Base-by-base conservation (phyloP, 2,113 vertebrate species). In the Apodemus sylvaticus region DNA sequence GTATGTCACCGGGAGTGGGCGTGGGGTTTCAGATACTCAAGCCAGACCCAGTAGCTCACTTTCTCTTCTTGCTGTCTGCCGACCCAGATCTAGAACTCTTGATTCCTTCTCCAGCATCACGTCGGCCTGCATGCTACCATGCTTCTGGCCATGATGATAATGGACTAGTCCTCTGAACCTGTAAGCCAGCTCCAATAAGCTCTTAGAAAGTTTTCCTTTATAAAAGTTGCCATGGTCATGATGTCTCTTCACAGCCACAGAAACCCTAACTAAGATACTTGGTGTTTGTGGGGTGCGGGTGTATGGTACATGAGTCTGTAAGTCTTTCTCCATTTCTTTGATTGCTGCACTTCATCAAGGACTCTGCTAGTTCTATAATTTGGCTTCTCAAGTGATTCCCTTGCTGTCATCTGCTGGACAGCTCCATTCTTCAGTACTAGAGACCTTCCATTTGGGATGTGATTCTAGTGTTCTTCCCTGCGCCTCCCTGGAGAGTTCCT, bases 301-400 rank as follows among this genome's bases (percentile, higher is more conserved):
- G 19, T 36, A 9, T 55, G 34, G 3, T 26, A 36, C 7, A 81
- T 22, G 3, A 20, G 31, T 19, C 31, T 5, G 6, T 31, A 19
- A 78, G 51, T 55, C 31, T 10, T 79, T 36, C 29, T 45, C 78
- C 22, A 34, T 81, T 19, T 19, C 51, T 55, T 36, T 19, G 34
- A 55, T 9, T 20, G 0, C 0, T 34, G 7, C 5, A 36, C 31
- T 55, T 73, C 42, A 14, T 5, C 26, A 31, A 31, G 0, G 48
- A 4, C 34, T 8, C 31, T 55, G 16, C 34, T 81, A 34, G 51
- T 81, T 7, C 48, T 36, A 7, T 16, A n/a, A 2, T 19, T 53
- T 36, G 29, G 16, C 7, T 55, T 51, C 45, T 16, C 14, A 51
- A 53, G 31, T 19, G 45, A 31, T 53, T 79, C 77, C 29, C 31